Evolutionary conservation across 2,888 invertebrate species (phyloP), one percentile per base, ranked within the genome.

Genomic region (Heliconius ethilla): DNA sequence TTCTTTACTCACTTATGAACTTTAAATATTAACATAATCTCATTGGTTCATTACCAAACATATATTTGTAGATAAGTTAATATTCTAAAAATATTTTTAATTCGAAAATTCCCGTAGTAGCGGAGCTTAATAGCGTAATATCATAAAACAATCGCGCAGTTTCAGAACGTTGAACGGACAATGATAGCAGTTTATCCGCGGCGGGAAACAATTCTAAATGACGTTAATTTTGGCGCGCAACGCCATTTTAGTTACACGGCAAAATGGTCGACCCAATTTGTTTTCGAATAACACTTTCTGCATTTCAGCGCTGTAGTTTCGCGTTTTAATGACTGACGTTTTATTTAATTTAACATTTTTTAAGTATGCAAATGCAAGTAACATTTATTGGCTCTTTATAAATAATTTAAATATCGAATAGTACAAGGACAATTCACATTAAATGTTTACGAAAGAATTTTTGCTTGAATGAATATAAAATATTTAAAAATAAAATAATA

Each of bases 121-220:
- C 87, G 87, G 86, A 29, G 55, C 69, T 79, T 82, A 90, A 89
- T 90, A 88, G 88, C 86, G 85, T 86, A 85, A 85, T 86, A 87
- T 88, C 87, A 89, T 91, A 91, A 91, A 92, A 89, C 89, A 89
- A 87, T 86, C 84, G 81, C 90, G 86, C 80, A 82, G 81, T 80
- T 80, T 75, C 79, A 69, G 82, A 80, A 82, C 83, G 82, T 83
- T 82, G 81, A 84, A 80, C 83, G 83, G 80, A 84, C 84, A 86
- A 87, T 87, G 84, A 87, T 86, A 79, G 90, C 90, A 87, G 90
- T 91, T 92, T 91, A 93, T 92, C 88, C 90, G 86, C 83, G 85
- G 83, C 84, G 81, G 85, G 83, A 82, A 85, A 87, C 85, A 82
- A 83, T 86, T 85, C 85, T 84, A 86, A 88, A 88, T 89, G 89